phyloP scores from a whole-genome alignment of 1,140 invertebrate species.

The Streblospio benedicti region DNA sequence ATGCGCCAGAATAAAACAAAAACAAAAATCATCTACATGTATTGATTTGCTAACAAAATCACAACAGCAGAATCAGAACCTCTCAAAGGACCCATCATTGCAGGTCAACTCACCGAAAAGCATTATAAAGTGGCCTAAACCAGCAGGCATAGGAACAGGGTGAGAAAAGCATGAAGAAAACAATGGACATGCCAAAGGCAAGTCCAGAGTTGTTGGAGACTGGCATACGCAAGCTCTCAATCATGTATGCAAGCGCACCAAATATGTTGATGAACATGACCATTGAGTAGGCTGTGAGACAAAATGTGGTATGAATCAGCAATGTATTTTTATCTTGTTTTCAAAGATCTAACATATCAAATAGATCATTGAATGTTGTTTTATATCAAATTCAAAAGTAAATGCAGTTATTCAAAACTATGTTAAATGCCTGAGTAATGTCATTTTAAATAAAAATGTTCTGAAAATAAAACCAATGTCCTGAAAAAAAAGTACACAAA shows the following conservation, averaged over 20 bases:
- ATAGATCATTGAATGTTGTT: too few relatives aligned
- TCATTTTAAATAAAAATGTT: too few relatives aligned
- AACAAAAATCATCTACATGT: not conserved
- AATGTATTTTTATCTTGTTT: too few relatives aligned
- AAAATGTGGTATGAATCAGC: too few relatives aligned
- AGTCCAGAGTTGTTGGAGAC: conserved; percentile 44
- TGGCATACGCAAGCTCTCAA: not conserved
- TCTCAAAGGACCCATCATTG: not conserved
- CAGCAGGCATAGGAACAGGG: conserved; percentile 97
- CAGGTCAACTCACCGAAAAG: conserved; percentile 65
- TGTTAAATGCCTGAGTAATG: too few relatives aligned
- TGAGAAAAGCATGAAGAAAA: conserved; percentile 84
- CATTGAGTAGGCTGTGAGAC: not conserved
- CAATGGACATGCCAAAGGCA: conserved; percentile 78
- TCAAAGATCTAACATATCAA: too few relatives aligned
- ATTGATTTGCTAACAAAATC: not conserved
- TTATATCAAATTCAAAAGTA: too few relatives aligned
- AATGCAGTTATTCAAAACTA: too few relatives aligned
- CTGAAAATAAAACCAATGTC: too few relatives aligned
- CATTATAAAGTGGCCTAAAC: conserved; percentile 79
- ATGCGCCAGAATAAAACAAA: not conserved
- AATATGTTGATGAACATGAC: conserved; percentile 8
- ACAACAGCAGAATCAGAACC: not conserved
- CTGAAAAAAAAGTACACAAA: too few relatives aligned
- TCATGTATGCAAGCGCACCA: not conserved